Evolutionary conservation across 2,888 invertebrate species (phyloP).

Genomic region (Polymixis lichenea): DNA sequence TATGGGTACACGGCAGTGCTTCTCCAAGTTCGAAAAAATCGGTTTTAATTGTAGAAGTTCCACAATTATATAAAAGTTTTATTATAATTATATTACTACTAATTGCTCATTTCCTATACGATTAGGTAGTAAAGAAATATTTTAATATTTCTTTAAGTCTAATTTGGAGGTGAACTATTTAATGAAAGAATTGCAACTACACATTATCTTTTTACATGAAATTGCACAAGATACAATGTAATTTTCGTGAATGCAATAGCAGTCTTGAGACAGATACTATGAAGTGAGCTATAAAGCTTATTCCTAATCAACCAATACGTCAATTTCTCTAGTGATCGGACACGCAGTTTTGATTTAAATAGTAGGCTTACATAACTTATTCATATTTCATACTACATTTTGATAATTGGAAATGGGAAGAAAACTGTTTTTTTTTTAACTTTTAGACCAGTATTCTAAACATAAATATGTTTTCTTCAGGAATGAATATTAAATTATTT

Average conservation of each 20-base stretch:
- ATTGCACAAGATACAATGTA: slow-evolving; percentile 12
- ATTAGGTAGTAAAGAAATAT: slow-evolving; percentile 32
- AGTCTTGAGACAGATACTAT: slow-evolving; percentile 27
- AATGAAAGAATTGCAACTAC: not conserved
- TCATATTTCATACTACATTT: slow-evolving; percentile 11
- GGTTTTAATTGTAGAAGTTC: slow-evolving; percentile 18
- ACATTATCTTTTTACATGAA: not conserved
- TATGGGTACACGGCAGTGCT: slow-evolving; percentile 20
- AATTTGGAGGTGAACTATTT: not conserved
- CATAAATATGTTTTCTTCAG: not conserved
- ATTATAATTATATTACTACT: slow-evolving; percentile 29
- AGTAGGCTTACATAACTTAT: slow-evolving; percentile 4
- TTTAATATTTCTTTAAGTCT: slow-evolving; percentile 29
- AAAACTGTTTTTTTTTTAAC: not conserved
- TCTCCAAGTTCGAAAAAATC: slow-evolving; percentile 15
- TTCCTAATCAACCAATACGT: not conserved
- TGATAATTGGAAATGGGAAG: slow-evolving; percentile 8
- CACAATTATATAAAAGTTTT: slow-evolving; percentile 19
- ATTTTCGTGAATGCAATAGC: slow-evolving; percentile 33
- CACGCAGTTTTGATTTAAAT: slow-evolving; percentile 7
- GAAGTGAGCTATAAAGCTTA: no score
- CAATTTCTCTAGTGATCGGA: not conserved
- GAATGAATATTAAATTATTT: not conserved
- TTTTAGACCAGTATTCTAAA: not conserved
- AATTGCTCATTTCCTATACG: slow-evolving; percentile 48